Conservation (phyloP, 1,140 invertebrate species). For the Colletes latitarsis region DNA sequence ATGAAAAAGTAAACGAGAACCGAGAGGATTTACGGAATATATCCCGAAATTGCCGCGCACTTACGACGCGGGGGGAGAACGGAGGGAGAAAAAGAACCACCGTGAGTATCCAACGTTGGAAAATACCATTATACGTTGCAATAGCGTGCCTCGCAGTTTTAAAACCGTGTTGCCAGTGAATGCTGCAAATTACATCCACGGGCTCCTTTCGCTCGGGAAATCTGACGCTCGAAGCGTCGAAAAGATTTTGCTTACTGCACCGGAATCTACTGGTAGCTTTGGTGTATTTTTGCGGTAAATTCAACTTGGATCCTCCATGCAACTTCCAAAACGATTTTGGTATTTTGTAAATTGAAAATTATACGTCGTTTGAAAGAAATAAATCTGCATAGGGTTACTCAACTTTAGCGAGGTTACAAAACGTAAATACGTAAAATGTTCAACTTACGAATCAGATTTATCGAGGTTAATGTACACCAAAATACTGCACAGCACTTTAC, state of each 20-base stretch:
- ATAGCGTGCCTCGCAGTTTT: not conserved
- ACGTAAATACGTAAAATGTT: too few relatives aligned
- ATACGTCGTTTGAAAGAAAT: too few relatives aligned
- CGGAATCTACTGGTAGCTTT: not conserved
- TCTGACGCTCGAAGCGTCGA: not conserved
- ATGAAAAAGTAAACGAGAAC: not conserved
- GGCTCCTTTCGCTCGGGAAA: not conserved
- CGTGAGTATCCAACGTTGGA: not conserved
- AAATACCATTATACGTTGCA: not conserved
- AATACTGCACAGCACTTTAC: too few relatives aligned
- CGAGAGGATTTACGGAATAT: not conserved
- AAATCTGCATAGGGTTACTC: too few relatives aligned
- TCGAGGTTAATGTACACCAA: too few relatives aligned
- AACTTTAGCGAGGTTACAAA: too few relatives aligned
- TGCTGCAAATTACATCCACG: not conserved
- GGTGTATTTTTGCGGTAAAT: too few relatives aligned
- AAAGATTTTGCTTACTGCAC: not conserved
- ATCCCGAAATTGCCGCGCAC: constrained; percentile 3
- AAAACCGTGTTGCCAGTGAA: not conserved
- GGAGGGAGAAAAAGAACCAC: too few relatives aligned
- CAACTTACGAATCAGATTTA: too few relatives aligned
- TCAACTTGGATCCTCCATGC: too few relatives aligned
- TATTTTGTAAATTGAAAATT: too few relatives aligned
- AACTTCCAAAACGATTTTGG: too few relatives aligned
- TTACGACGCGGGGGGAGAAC: not conserved